Percentiles rank a stretch among this genome's conserved stretches.
Evolutionary conservation across 1,140 invertebrate species (phyloP).

Genomic region (Diploscapter pachys): DNA sequence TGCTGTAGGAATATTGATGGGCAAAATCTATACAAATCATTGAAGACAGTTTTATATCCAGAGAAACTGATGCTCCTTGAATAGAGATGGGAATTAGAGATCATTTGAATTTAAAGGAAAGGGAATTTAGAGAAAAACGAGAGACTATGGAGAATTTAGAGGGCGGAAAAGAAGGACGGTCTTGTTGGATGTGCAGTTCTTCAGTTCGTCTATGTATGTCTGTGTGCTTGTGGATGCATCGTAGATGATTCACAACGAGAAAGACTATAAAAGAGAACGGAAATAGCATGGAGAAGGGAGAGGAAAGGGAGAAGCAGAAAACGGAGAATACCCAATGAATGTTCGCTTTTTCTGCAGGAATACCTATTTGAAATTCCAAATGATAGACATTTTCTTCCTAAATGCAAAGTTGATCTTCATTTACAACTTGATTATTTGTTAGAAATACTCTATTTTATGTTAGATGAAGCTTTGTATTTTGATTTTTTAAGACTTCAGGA

Average conservation of each 20-base stretch:
- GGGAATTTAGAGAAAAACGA: neutral
- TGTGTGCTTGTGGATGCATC: neutral
- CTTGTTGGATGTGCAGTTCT: slow-evolving; percentile 2
- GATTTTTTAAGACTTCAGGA: neutral
- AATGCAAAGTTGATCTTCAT: too few species aligned
- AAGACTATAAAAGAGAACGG: neutral
- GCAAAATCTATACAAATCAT: too few species aligned
- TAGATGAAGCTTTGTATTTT: neutral
- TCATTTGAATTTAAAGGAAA: neutral
- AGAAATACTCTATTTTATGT: neutral
- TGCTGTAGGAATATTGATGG: too few species aligned
- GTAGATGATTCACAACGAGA: neutral
- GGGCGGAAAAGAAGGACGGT: neutral
- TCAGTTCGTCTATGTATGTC: neutral
- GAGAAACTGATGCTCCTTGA: too few species aligned
- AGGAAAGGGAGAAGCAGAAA: neutral
- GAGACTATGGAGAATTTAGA: neutral
- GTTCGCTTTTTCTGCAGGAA: neutral
- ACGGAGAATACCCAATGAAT: neutral
- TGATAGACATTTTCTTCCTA: neutral
- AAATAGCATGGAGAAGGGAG: neutral
- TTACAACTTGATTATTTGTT: too few species aligned
- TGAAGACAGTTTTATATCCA: too few species aligned
- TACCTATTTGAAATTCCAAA: neutral
- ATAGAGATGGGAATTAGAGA: too few species aligned